phyloP scores from a whole-genome alignment of 2,797 vertebrate species.

The Aeoliscus strigatus region DNA sequence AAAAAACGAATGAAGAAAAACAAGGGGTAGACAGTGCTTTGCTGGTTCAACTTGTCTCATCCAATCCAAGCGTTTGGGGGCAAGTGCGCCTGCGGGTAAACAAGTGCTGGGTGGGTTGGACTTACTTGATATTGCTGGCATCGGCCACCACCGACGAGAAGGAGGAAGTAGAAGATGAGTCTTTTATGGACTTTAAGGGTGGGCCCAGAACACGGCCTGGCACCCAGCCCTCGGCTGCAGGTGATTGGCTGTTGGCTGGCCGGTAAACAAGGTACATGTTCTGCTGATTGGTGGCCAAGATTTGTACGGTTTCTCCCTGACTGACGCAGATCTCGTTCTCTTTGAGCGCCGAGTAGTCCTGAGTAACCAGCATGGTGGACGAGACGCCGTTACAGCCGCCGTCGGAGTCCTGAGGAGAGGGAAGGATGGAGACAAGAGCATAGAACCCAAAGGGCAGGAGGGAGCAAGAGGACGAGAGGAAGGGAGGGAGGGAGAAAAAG shows the following conservation, averaged over 20 bases:
- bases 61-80: constrained; percentile 61
- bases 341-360: constrained; percentile 96
- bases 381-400: constrained; percentile 88
- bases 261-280: constrained; percentile 98
- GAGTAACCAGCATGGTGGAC: constrained; percentile 87
- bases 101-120: constrained; percentile 67
- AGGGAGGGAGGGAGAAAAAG: constrained; percentile 12
- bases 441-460: background rate
- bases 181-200: constrained; percentile 81
- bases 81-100: constrained; percentile 54
- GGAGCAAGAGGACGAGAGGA: background rate
- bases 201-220: constrained; percentile 88
- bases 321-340: constrained; percentile 95
- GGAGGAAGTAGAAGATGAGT: constrained; percentile 75
- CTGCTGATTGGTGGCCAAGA: constrained; percentile 96
- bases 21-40: constrained; percentile 17
- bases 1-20: constrained; percentile 12
- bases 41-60: constrained; percentile 47
- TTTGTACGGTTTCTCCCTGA: constrained; percentile 91
- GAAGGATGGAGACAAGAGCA: constrained; percentile 4
- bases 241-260: constrained; percentile 87
- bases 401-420: constrained; percentile 56
- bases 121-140: constrained; percentile 97
- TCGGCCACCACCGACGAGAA: constrained; percentile 72
- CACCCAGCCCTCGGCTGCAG: constrained; percentile 97